phyloP scores from a whole-genome alignment of 2,888 invertebrate genomes.

The Invenusta paracnida region DNA sequence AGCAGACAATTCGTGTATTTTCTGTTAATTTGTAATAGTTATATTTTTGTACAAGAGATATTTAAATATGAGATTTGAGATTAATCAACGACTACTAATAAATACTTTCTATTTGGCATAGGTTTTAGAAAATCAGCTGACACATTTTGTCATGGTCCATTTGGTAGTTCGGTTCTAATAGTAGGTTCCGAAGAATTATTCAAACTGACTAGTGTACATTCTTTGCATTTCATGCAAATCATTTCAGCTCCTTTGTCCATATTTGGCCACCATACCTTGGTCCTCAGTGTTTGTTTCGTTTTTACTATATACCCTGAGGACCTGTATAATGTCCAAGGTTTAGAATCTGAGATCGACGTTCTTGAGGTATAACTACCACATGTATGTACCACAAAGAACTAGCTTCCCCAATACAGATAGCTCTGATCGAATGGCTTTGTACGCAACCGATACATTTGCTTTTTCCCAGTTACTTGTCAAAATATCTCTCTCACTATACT shows the following conservation, averaged over 20 bases:
- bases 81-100: constrained; percentile 44
- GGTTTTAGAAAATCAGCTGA: constrained; percentile 44
- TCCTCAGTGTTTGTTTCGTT: constrained; percentile 45
- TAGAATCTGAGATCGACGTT: constrained; percentile 43
- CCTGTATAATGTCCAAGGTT: constrained; percentile 47
- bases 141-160: constrained; percentile 45
- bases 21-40: too few relatives aligned
- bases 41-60: too few relatives aligned
- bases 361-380: constrained; percentile 43
- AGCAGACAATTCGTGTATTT: too few relatives aligned
- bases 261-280: constrained; percentile 49
- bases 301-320: constrained; percentile 15
- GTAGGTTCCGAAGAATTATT: constrained; percentile 43
- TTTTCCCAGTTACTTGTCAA: constrained; percentile 31
- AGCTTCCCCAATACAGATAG: constrained; percentile 45
- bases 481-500: constrained; percentile 15
- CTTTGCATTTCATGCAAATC: constrained; percentile 45
- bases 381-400: constrained; percentile 46
- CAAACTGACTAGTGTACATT: constrained; percentile 45
- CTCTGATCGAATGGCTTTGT: constrained; percentile 42
- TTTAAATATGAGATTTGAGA: too few relatives aligned
- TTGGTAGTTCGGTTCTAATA: constrained; percentile 40
- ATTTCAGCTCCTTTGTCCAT: constrained; percentile 47
- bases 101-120: constrained; percentile 42
- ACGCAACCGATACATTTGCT: constrained; percentile 21